Conservation (phyloP, 2,888 invertebrate species). For the Subacronicta megacephala region DNA sequence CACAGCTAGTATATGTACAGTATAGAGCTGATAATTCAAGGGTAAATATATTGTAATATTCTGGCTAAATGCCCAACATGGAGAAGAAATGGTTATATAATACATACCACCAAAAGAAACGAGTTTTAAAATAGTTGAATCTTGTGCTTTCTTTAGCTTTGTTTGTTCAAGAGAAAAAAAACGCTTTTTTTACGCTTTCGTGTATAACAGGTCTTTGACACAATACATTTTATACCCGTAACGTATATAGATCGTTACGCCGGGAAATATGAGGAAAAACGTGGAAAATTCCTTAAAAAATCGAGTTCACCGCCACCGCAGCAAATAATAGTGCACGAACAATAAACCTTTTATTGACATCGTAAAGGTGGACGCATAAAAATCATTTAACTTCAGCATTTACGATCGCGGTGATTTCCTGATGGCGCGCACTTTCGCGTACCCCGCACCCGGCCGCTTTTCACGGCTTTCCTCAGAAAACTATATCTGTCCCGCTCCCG, state of each 20-base stretch:
- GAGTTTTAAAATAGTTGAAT: neutral
- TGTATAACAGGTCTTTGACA: conserved; percentile 13
- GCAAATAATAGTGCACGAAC: conserved; percentile 64
- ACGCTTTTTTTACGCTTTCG: conserved; percentile 5
- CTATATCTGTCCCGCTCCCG: conserved; percentile 71
- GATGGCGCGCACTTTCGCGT: conserved; percentile 80
- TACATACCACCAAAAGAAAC: too few species aligned
- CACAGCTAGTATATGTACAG: too few species aligned
- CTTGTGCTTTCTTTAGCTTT: conserved; percentile 13
- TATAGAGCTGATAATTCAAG: too few species aligned
- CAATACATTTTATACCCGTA: conserved; percentile 22
- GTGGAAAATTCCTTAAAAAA: conserved; percentile 61
- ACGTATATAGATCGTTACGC: conserved; percentile 21
- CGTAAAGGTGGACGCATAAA: conserved; percentile 81
- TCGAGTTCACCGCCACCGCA: conserved; percentile 57
- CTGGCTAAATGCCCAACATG: neutral
- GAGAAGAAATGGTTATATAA: too few species aligned
- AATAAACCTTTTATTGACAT: conserved; percentile 76
- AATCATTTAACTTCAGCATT: conserved; percentile 75
- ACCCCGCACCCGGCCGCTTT: conserved; percentile 75
- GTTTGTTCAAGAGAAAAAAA: conserved; percentile 1
- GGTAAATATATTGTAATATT: neutral
- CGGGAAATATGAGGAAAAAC: conserved; percentile 25
- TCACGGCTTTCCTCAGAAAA: conserved; percentile 83
- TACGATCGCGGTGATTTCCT: conserved; percentile 81